Evolutionary conservation across 1,140 invertebrate genomes (phyloP).

Genomic region (Steinernema feltiae): DNA sequence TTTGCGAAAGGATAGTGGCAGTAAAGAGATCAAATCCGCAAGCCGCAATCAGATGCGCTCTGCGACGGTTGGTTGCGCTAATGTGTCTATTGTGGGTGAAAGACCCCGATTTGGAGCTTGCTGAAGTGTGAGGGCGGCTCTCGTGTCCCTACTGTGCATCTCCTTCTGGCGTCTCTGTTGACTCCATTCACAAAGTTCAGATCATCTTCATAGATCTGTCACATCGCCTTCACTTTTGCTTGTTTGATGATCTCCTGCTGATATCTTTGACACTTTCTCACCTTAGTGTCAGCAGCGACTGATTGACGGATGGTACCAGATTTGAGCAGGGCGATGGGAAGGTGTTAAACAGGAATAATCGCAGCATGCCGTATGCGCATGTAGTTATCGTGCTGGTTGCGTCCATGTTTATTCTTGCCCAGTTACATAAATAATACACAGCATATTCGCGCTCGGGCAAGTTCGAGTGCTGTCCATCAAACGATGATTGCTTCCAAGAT

Average conservation of each 20-base stretch:
- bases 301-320: neutral
- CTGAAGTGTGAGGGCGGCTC: too few species aligned
- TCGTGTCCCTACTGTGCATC: too few species aligned
- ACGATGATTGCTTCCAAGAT: constrained; percentile 11
- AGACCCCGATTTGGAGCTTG: too few species aligned
- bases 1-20: neutral
- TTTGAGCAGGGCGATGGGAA: too few species aligned
- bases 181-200: too few species aligned
- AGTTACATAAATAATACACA: neutral
- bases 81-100: neutral
- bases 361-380: too few species aligned
- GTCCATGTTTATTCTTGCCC: neutral
- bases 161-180: too few species aligned
- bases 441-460: neutral
- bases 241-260: neutral
- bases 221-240: neutral
- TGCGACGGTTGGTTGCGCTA: neutral
- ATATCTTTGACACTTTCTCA: neutral
- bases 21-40: neutral
- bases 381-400: neutral
- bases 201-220: neutral
- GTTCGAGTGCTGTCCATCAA: neutral
- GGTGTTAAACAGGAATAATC: too few species aligned
- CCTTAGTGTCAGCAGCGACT: neutral
- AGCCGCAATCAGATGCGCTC: neutral